Conservation (phyloP, 2,797 vertebrate species). For the Cuculus canorus region DNA sequence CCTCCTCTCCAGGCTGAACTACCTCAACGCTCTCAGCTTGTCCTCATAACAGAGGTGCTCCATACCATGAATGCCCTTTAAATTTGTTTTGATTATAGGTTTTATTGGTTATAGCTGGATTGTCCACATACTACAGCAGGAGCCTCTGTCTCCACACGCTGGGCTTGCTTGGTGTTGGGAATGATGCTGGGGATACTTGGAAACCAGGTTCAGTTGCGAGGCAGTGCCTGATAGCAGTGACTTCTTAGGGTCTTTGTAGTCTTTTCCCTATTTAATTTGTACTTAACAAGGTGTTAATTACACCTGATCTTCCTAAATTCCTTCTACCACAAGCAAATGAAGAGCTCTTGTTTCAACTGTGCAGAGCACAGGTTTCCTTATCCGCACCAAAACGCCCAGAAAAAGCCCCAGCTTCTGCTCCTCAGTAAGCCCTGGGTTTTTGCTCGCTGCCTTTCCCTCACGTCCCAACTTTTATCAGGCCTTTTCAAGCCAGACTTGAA, state of each 20-base stretch:
- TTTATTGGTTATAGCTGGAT: neutral
- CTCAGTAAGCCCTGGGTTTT: rapidly evolving
- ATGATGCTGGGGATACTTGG: neutral
- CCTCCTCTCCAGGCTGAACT: too few relatives aligned
- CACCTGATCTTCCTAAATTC: neutral
- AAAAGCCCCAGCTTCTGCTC: neutral
- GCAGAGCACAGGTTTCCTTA: neutral
- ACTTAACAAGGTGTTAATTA: rapidly evolving
- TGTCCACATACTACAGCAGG: neutral
- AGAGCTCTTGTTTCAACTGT: neutral
- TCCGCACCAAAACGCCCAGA: neutral
- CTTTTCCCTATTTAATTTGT: neutral
- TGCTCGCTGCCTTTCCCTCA: neutral
- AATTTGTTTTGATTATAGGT: neutral
- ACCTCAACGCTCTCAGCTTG: too few relatives aligned
- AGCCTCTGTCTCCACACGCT: rapidly evolving
- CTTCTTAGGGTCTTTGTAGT: neutral
- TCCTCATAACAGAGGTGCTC: too few relatives aligned
- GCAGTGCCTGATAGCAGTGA: neutral
- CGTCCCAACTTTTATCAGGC: neutral
- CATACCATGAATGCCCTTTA: neutral
- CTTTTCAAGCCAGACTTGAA: neutral
- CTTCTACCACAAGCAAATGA: rapidly evolving
- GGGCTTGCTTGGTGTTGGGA: neutral
- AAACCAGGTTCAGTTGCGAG: rapidly evolving